A percentile compares a stretch with the other conserved stretches of the same genome.
These are phyloP conservation scores for Polypterus senegalus DNA, from an alignment of 2,113 vertebrate species.

Conservation along the genomic window DNA sequence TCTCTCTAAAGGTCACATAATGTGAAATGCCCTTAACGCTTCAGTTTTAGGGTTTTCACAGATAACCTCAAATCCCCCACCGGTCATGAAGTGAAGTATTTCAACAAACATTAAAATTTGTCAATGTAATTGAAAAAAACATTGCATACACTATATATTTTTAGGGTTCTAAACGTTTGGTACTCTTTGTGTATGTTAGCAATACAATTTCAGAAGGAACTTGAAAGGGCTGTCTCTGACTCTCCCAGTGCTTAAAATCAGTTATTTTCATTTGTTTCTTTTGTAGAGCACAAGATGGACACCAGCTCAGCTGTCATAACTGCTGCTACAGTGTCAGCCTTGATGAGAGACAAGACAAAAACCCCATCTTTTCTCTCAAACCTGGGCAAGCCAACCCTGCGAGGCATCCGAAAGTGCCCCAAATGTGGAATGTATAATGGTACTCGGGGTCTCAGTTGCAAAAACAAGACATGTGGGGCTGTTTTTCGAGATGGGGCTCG, in stretches of 20 bases:
- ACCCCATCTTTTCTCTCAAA: conserved; percentile 71
- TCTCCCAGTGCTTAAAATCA: conserved; percentile 15
- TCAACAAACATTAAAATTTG: no score
- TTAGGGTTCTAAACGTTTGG: no score
- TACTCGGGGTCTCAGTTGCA: conserved; percentile 83
- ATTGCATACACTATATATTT: no score
- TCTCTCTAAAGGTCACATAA: no score
- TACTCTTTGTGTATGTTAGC: no score
- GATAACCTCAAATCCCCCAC: no score
- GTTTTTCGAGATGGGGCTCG: conserved; percentile 56
- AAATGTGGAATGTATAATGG: conserved; percentile 83
- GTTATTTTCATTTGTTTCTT: conserved; percentile 9
- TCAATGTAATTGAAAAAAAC: no score
- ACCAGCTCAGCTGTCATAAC: conserved; percentile 14
- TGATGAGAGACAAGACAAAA: conserved; percentile 39
- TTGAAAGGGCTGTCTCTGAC: conserved; percentile 14
- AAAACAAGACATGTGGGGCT: conserved; percentile 78
- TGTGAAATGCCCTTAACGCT: no score
- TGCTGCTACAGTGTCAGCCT: background rate
- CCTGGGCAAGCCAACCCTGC: conserved; percentile 74
- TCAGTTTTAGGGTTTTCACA: no score
- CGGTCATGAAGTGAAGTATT: no score
- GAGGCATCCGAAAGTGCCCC: conserved; percentile 79
- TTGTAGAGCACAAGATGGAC: conserved; percentile 12
- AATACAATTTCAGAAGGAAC: background rate